Base-by-base conservation (phyloP, 2,797 vertebrate genomes). In the Hylomyscus alleni region DNA sequence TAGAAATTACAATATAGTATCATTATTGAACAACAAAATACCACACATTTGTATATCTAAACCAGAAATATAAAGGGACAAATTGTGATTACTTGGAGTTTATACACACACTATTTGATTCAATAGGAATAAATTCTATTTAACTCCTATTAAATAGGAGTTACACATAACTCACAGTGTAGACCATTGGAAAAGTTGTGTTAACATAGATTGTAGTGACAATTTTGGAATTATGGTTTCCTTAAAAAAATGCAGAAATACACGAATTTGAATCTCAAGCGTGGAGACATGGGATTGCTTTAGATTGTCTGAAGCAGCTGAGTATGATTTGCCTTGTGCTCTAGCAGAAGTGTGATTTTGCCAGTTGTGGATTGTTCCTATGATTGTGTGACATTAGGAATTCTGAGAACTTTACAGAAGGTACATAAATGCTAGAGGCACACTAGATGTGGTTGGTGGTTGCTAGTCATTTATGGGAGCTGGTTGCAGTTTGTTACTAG, bases 21-120 rank as follows among this genome's bases (percentile, higher is more conserved):
- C 37, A 52, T 31, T 77, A 37, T 40, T 56, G 34, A 52, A 88
- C 47, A 62, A 60, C 75, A 85, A 93, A 85, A 58, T 88, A 69
- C 14, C 77, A 78, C 86, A 91, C 84, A 76, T 52, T 83, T 67
- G 56, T 62, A 82, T 83, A 90, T 81, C 2, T 12, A 86, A 85
- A 58, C 2, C 11, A 73, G 37, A 52, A 65, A 86, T 11, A 4
- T 76, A 83, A 91, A 95, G 4, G 11, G 8, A 60, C 86, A 67
- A 54, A 82, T 24, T n/a, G 72, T 40, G 22, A 44, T 20, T n/a
- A 88, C 78, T 34, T 89, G 29, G 40, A 29, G 1, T 90, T 65
- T 94, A 56, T 72, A 15, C 34, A 7, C 17, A 26, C 2, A 31
- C 17, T 60, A 22, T 65, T 67, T 93, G 47, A 80, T 90, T 95